Evolutionary conservation across 2,797 vertebrate species (phyloP), one percentile per base, ranked within the genome.

Genomic region (Oreochromis grahami): DNA sequence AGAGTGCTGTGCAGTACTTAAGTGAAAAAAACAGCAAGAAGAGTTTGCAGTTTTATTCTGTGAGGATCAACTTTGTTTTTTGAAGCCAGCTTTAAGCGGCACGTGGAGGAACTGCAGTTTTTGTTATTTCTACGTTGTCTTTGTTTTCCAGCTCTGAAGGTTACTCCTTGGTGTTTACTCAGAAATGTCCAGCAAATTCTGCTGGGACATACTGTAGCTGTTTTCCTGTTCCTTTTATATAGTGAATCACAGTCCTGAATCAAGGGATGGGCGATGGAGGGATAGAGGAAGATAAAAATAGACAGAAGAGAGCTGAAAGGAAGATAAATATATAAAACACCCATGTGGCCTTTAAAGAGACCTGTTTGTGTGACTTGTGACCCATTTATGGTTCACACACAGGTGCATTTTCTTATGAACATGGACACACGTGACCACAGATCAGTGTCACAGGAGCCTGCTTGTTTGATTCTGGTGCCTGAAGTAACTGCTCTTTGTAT

Each of bases 341-440:
- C 60, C 84, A 51, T 53, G 86, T 88, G 82, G 56, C 24, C 63
- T 48, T 60, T 80, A 79, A 65, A 88, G 24, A 53, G 48, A n/a
- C 80, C 26, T 60, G 45, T 63, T 72, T 76, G 21, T 50, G 70
- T 50, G 43, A 74, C 43, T 74, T 85, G 83, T 84, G 91, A 86
- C 86, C 87, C 79, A 88, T 90, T 92, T 93, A 80, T 76, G 50
- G 38, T 52, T 60, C 81, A 76, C 58, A 82, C 83, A 79, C 41
- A 81, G 41, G 24, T 51, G 7, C 45, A 13, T 32, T 48, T 32
- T 50, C 26, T n/a, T 19, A 29, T 48, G 24, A 72, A 17, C 68
- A 29, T 72, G 38, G 68, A 63, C 26, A 50, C 26, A 79, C 36
- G 6, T 38, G 79, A 85, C 72, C 51, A 79, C n/a, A 45, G 29